A percentile compares a stretch with the other conserved stretches of the same genome.
Conservation (phyloP, 2,888 invertebrate genomes). For the Pseudococcus longispinus region DNA sequence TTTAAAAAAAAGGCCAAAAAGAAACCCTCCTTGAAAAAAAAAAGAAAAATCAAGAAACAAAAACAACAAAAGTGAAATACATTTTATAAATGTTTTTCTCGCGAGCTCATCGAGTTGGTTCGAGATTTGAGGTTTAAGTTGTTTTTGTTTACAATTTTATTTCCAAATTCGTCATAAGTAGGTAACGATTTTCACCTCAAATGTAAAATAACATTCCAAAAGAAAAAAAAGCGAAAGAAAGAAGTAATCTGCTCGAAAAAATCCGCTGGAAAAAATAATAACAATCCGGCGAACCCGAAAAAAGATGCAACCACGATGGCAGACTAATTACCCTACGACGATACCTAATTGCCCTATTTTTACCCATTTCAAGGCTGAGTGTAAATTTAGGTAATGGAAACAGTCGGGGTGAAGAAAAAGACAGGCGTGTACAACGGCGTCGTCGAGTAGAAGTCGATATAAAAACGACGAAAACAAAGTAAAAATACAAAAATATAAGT, state of each 20-base stretch:
- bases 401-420: not conserved
- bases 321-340: not conserved
- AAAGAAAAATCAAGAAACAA: constrained; percentile 8
- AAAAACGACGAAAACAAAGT: constrained; percentile 39
- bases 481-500: constrained; percentile 52
- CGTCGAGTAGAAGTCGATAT: constrained; percentile 26
- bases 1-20: not conserved
- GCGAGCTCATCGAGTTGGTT: not conserved
- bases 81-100: constrained; percentile 9
- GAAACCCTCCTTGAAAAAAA: not conserved
- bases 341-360: not conserved
- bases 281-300: not conserved
- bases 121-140: not conserved
- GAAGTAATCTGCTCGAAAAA: not conserved
- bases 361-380: not conserved
- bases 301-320: not conserved
- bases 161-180: not conserved
- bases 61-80: constrained; percentile 27
- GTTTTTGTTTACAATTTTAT: not conserved
- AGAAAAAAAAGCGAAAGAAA: constrained; percentile 5
- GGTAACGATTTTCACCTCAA: not conserved
- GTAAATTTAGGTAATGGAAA: constrained; percentile 27
- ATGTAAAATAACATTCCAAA: not conserved
- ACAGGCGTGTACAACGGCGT: not conserved
- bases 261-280: too few species aligned